These are phyloP conservation scores for Endotricha flammealis DNA, from an alignment of 2,888 invertebrate species.

Conservation along the genomic window DNA sequence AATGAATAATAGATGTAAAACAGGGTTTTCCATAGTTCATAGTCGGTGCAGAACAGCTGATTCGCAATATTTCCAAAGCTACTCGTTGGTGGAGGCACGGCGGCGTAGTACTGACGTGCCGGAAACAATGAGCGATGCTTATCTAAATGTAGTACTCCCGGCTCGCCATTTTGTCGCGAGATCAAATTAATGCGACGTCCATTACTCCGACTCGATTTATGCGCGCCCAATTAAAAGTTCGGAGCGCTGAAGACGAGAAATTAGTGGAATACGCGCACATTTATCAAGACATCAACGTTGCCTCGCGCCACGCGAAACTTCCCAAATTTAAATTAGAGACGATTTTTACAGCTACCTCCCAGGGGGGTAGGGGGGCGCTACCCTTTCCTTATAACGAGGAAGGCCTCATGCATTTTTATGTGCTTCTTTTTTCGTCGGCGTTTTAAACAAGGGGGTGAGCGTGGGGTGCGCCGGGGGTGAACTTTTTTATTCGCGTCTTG, in stretches of 20 bases:
- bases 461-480: constrained; percentile 69
- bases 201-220: constrained; percentile 69
- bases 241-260: constrained; percentile 67
- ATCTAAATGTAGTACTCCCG: constrained; percentile 57
- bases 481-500: constrained; percentile 79
- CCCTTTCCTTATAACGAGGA: constrained; percentile 80
- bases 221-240: constrained; percentile 75
- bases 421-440: constrained; percentile 79
- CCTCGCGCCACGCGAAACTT: constrained; percentile 73
- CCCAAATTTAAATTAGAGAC: constrained; percentile 79
- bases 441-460: constrained; percentile 79
- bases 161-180: constrained; percentile 62
- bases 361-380: constrained; percentile 62
- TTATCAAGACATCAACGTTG: constrained; percentile 77
- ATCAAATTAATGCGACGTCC: constrained; percentile 65
- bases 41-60: constrained; percentile 18
- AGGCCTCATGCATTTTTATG: constrained; percentile 80
- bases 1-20: constrained; percentile 21
- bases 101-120: too few species aligned
- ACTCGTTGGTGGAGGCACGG: too few species aligned
- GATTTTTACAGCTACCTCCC: constrained; percentile 78
- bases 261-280: constrained; percentile 74
- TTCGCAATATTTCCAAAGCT: too few species aligned
- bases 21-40: constrained; percentile 6
- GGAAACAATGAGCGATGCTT: constrained; percentile 70